Base-by-base conservation (phyloP, 2,113 vertebrate species). In the Ursus arctos region DNA sequence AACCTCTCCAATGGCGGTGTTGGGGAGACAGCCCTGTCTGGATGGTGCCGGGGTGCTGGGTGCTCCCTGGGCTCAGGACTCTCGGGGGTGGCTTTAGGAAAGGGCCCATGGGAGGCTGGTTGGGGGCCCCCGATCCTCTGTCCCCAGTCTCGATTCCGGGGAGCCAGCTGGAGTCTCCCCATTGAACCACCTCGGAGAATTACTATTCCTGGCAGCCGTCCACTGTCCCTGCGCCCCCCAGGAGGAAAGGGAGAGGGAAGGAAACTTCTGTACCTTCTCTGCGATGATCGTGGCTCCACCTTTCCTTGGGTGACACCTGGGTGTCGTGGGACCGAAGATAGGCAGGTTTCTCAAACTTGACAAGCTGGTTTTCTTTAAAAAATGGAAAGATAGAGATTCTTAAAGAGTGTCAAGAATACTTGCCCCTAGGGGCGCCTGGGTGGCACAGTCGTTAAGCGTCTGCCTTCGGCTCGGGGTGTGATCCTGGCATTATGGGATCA, bases 91-190 rank as follows among this genome's bases (percentile, higher is more conserved):
- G n/a, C 65, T 82, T 21, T 21, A 5, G 59, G 21, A 83, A 59
- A 47, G 12, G 43, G 0, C 0, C 18, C 40, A 13, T 2, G 33
- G 43, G 7, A 40, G 55, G 36, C 36, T 88, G 10, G 71, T 1
- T 33, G 22, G 69, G 61, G 28, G 2, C 59, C 4, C 47, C 61
- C 31, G 6, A 26, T 47, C 55, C 1, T 14, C n/a, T 4, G 3
- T 28, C 12, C 57, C 8, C n/a, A 2, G 0, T 3, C 0, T 5
- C 0, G 0, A 6, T 40, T 40, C 40, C 22, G 4, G 33, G 1
- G 22, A 69, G 65, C 92, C 2, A 0, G 21, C 61, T 4, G 15
- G 40, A 13, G 21, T n/a, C 65, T 49, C 69, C 83, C 14, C 0
- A 0, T 21, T 24, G 51, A 24, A 31, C 21, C 5, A 22, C 72